Conservation (phyloP, 2,113 vertebrate species). For the Oncorhynchus gorbuscha region DNA sequence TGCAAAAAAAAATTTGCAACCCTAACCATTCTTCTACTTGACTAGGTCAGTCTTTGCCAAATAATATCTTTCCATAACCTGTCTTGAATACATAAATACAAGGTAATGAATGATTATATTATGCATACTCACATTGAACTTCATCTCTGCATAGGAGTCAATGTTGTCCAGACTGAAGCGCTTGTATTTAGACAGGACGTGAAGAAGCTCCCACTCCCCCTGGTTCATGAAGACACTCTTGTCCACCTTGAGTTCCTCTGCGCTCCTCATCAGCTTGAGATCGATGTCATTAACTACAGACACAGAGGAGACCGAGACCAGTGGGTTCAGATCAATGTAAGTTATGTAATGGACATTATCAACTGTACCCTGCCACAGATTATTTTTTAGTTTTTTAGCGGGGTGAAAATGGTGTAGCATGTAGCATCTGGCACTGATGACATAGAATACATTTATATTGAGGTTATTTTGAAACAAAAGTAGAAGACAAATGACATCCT, state of each 20-base stretch:
- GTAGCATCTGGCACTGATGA: too few relatives aligned
- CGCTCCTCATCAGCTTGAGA: conserved; percentile 88
- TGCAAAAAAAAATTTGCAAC: too few relatives aligned
- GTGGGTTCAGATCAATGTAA: conserved; percentile 27
- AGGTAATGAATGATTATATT: background rate
- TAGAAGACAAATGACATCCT: too few relatives aligned
- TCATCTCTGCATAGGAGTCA: conserved; percentile 89
- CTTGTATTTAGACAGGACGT: conserved; percentile 82
- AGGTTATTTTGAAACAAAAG: too few relatives aligned
- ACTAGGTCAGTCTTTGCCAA: too few relatives aligned
- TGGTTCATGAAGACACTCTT: conserved; percentile 94
- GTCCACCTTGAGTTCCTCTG: conserved; percentile 86
- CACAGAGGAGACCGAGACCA: conserved; percentile 32
- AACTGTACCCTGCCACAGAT: conserved; percentile 3
- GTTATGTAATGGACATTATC: conserved; percentile 8
- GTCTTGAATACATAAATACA: background rate
- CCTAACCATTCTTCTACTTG: too few relatives aligned
- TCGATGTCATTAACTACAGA: conserved; percentile 91
- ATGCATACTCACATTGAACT: conserved; percentile 84
- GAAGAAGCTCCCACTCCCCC: conserved; percentile 97
- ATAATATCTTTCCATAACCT: too few relatives aligned
- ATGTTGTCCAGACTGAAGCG: conserved; percentile 86
- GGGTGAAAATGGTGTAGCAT: too few relatives aligned
- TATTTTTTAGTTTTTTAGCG: too few relatives aligned
- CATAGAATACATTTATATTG: background rate